Evolutionary conservation across 2,797 vertebrate genomes (phyloP).

Genomic region (Vireo griseus): DNA sequence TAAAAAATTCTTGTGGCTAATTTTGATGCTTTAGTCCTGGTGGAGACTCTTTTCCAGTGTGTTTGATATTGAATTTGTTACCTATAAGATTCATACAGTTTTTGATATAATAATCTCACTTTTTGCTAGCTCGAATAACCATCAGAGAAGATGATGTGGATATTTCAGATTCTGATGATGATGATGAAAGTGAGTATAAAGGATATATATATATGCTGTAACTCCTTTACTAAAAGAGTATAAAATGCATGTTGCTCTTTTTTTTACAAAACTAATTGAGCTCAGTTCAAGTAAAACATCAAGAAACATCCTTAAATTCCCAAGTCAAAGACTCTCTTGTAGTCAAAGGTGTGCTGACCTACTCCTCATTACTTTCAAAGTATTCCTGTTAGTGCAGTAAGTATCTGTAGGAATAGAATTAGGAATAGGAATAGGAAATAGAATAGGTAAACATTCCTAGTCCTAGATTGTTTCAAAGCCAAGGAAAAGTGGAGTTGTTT

Average conservation of each 20-base stretch:
- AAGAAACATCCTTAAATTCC: not conserved
- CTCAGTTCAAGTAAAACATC: not conserved
- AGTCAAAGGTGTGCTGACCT: not conserved
- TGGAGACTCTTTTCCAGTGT: not conserved
- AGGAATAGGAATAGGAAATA: no score
- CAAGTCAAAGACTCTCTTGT: not conserved
- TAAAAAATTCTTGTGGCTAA: not conserved
- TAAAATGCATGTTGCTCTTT: not conserved
- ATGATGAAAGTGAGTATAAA: conserved; percentile 86
- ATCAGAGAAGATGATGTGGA: conserved; percentile 86
- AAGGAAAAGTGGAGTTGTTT: not conserved
- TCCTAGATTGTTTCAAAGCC: not conserved
- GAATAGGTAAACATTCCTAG: not conserved
- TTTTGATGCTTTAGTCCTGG: not conserved
- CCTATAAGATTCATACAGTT: not conserved
- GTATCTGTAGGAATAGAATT: not conserved
- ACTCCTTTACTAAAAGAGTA: not conserved
- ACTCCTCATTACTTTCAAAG: not conserved
- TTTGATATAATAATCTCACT: not conserved
- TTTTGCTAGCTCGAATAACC: conserved; percentile 80
- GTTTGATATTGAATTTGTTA: not conserved
- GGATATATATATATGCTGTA: not conserved
- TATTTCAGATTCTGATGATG: conserved; percentile 94
- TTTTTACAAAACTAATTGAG: not conserved
- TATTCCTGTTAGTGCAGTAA: not conserved